Base-by-base conservation (phyloP, 2,888 invertebrate species). In the Hecatera dysodea region DNA sequence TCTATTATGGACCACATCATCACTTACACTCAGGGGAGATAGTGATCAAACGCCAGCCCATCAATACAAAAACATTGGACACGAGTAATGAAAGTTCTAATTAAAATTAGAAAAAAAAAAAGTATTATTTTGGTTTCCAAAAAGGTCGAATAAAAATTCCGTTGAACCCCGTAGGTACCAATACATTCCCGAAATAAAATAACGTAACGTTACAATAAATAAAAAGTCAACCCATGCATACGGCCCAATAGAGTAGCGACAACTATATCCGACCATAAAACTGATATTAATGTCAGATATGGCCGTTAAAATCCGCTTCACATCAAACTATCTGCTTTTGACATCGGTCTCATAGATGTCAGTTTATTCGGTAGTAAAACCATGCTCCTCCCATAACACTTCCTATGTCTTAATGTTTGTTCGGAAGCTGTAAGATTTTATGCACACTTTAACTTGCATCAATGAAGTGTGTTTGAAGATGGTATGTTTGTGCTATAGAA, bases 351-450 rank as follows among this genome's bases (percentile, higher is more conserved):
- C 87, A 89, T 92, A 88, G 86, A 84, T 87, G 87, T 86, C 87
- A 89, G 85, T 93, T 94, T 92, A 93, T 91, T 91, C 80, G 85
- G 88, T 90, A 89, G 93, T 94, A 93, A 94, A 93, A 90, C 89
- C 89, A 91, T 91, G 90, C 89, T 88, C 72, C 81, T 79, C 83
- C 85, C 88, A 91, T 91, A 92, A 91, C 90, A 91, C 88, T 88
- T 85, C 83, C 87, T 91, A 91, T 90, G 91, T 87, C 87, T 89
- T 86, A 89, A 91, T 88, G 86, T 81, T 83, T 86, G 86, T 86
- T 87, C 86, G 88, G 91, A 91, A 91, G 88, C 89, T 90, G 89
- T 93, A 90, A 92, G 87, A 86, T 90, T 89, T 91, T 90, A 90
- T 90, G 88, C 83, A 85, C 66, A 75, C 75, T 84, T 82, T 67